Base-by-base conservation (phyloP, 2,888 invertebrate genomes). In the Apotomis capreana region DNA sequence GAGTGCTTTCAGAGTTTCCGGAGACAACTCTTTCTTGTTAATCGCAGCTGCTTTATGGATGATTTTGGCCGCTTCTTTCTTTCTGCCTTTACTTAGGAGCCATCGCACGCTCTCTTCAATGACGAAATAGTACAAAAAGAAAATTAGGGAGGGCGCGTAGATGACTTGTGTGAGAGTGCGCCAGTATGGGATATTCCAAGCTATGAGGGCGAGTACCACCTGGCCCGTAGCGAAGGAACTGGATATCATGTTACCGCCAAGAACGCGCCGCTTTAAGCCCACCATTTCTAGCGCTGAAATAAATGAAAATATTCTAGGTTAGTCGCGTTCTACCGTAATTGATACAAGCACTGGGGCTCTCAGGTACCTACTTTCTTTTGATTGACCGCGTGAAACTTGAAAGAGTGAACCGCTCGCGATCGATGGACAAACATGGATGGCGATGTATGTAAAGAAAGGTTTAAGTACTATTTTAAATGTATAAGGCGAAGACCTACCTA, bases 41-140 rank as follows among this genome's bases (percentile, higher is more conserved):
- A 87, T 79, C 5, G 84, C 86, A 1, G 94, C 94, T 0, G 92
- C 94, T 80, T 89, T 90, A 69, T 82, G 88, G 74, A 95, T 91
- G 63, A 93, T 94, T 68, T 83, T 86, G 3, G 92, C 90, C 0
- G 95, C 94, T 78, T 92, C 91, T 72, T 92, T 90, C 36, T 94
- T 95, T 58, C 89, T 80, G 2, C 93, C 95, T 78, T 95, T 95
- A 68, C 94, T 94, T 57, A 96, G 86, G n/a, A 96, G 91, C 96
- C 96, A 96, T 73, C 96, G 90, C 5, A 95, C 93, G 61, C 95
- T 95, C 84, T 96, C 96, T 37, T 95, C 95, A 52, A 95, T 85
- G 3, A 95, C 69, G 91, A 95, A 95, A 77, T 92, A 94, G 82
- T 95, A 95, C 9, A 94, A 80, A 62, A 96, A 80, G 72, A 96